Percentiles rank a stretch among this genome's conserved stretches.
phyloP scores from a whole-genome alignment of 2,113 vertebrate genomes.

The Ifrita kowaldi region DNA sequence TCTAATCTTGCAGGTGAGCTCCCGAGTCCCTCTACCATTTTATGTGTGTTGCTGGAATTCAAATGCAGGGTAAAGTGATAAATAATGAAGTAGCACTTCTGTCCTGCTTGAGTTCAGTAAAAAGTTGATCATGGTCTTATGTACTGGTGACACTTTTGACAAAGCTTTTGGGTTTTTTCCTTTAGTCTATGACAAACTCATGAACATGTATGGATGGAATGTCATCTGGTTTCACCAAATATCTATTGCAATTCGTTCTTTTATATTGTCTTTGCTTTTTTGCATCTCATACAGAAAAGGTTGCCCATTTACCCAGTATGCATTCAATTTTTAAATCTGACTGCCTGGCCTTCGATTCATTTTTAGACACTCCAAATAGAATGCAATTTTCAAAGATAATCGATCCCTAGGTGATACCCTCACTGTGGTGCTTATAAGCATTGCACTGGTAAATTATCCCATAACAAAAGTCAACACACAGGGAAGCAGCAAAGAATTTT shows the following conservation, averaged over 20 bases:
- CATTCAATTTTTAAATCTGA: not conserved
- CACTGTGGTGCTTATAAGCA: not conserved
- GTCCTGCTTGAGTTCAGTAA: not conserved
- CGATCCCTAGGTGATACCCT: not conserved
- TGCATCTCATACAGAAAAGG: not conserved
- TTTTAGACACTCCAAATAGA: not conserved
- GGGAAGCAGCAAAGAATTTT: not conserved
- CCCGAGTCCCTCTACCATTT: not conserved
- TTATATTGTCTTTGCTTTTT: not conserved
- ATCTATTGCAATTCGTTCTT: not conserved
- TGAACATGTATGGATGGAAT: accelerated
- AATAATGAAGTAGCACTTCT: not conserved
- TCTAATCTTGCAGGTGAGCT: not conserved
- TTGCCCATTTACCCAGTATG: not conserved
- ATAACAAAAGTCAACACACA: not conserved
- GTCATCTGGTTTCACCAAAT: not conserved
- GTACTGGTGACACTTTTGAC: not conserved
- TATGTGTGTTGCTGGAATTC: not conserved
- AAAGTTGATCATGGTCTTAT: not conserved
- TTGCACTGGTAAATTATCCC: not conserved
- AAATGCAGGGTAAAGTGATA: not conserved
- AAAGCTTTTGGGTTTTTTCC: not conserved
- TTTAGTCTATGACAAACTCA: not conserved
- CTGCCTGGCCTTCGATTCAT: not conserved
- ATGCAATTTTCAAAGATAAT: not conserved